phyloP scores from a whole-genome alignment of 2,113 vertebrate genomes.

The Phylloscopus trochiloides region DNA sequence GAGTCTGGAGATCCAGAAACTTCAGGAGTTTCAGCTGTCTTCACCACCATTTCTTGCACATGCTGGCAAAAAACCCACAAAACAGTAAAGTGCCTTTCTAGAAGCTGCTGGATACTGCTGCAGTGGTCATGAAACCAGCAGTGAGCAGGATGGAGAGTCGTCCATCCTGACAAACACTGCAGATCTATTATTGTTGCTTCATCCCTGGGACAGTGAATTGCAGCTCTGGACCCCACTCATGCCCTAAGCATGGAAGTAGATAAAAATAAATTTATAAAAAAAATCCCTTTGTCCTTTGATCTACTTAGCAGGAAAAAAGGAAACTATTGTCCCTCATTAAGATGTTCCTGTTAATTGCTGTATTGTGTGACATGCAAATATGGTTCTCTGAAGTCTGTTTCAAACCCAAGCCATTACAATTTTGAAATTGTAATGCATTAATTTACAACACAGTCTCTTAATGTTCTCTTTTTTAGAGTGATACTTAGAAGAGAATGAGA shows the following conservation, averaged over 20 bases:
- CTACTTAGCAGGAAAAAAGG: background rate
- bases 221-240: background rate
- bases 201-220: background rate
- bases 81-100: background rate
- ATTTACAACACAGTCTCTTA: background rate
- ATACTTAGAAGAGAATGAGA: background rate
- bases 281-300: background rate
- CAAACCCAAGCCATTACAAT: background rate
- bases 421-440: background rate
- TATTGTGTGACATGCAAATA: background rate
- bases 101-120: background rate
- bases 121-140: background rate
- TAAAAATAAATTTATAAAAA: background rate
- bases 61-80: background rate
- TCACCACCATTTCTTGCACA: background rate
- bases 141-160: rapidly evolving
- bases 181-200: background rate
- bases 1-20: background rate
- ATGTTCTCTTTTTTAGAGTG: background rate
- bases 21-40: background rate
- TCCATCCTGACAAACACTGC: background rate
- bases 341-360: background rate
- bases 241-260: background rate
- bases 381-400: background rate
- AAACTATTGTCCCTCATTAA: background rate